Percentiles rank a stretch among this genome's conserved stretches.
These are phyloP conservation scores for Lanius ludovicianus DNA, from an alignment of 2,113 vertebrate genomes.

Conservation along the genomic window DNA sequence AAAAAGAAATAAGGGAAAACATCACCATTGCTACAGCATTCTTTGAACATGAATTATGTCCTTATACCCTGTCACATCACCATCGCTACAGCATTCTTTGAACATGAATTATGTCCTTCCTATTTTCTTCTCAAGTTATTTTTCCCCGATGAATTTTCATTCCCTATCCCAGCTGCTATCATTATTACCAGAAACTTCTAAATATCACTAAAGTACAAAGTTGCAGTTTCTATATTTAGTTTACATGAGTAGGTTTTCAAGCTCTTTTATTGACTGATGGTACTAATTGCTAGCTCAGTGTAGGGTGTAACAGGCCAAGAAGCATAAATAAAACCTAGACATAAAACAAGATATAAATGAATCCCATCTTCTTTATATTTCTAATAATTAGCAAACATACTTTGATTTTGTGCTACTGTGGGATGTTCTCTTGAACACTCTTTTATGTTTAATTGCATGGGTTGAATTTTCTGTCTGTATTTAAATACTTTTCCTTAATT, in stretches of 20 bases:
- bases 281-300: slow-evolving; percentile 6
- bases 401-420: neutral
- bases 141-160: neutral
- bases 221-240: slow-evolving; percentile 5
- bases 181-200: neutral
- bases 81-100: neutral
- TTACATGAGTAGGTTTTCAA: neutral
- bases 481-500: neutral
- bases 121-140: neutral
- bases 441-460: slow-evolving; percentile 14
- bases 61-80: neutral
- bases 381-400: neutral
- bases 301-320: neutral
- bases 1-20: neutral
- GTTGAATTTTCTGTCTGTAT: neutral
- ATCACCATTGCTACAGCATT: rapidly evolving
- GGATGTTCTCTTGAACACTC: neutral
- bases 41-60: neutral
- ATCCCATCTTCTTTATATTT: neutral
- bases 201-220: neutral
- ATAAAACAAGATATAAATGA: neutral
- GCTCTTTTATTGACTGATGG: neutral
- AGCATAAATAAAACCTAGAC: neutral
- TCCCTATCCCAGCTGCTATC: neutral
- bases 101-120: neutral